Base-by-base conservation (phyloP, 2,797 vertebrate genomes). In the Phyllotis vaccarum region DNA sequence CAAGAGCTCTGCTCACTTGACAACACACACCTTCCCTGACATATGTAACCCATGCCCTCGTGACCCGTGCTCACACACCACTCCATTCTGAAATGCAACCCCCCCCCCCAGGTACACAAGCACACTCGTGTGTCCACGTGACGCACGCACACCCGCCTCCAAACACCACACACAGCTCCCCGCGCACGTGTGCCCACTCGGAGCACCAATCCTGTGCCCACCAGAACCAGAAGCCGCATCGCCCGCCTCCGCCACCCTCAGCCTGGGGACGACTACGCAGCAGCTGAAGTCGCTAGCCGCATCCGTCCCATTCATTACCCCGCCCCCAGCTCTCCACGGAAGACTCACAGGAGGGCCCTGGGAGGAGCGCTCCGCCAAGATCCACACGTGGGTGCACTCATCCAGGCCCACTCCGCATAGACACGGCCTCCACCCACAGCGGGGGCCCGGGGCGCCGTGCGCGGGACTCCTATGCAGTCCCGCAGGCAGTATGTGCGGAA, bases 71-170 rank as follows among this genome's bases (percentile, higher is more conserved):
- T 95, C 96, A 95, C 85, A 94, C 85, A 81, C 62, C 97, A 92
- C 89, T 96, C 90, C 90, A 96, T 58, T 86, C 95, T 64, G 93
- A 91, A 95, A 93, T 10, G 82, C 89, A 81, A 70, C 54, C 79
- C 70, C 58, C 88, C 76, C 54, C 79, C 70, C 58, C 88, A 70
- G 76, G 79, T 79, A 92, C 93, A 90, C 87, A 93, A 88, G 89
- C 96, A 97, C 96, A 96, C 96, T 97, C 91, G 83, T 17, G 88
- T 82, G 96, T 92, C 96, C 97, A 98, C 97, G 97, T 98, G 97
- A 98, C 94, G 91, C 89, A 80, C 60, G 78, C 95, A 96, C 95
- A 88, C 94, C 96, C 95, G 92, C 95, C 97, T 93, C 96, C 96
- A 96, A 98, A 97, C 93, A 92, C 88, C 97, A 97, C 95, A 96